phyloP scores from a whole-genome alignment of 2,797 vertebrate genomes.

The Sphaeramia orbicularis region DNA sequence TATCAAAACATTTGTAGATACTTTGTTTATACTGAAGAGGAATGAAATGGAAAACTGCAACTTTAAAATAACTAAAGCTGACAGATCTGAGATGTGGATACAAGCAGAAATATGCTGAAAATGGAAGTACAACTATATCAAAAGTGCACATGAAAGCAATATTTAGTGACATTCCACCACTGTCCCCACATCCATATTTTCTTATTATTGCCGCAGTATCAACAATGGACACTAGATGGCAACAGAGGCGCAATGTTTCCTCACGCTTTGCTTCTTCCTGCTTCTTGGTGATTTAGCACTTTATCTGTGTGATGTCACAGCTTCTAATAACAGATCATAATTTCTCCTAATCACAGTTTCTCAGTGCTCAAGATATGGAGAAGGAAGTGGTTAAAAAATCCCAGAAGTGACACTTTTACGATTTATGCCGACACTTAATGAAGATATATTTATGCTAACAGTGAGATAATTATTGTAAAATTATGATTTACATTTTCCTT shows the following conservation, averaged over 20 bases:
- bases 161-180: too few species aligned
- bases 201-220: slow-evolving; percentile 46
- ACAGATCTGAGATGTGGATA: too few species aligned
- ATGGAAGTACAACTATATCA: too few species aligned
- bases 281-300: slow-evolving; percentile 16
- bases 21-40: too few species aligned
- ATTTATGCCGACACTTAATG: neutral
- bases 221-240: slow-evolving; percentile 51
- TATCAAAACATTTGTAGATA: too few species aligned
- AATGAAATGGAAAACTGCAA: too few species aligned
- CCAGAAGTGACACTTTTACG: slow-evolving; percentile 1
- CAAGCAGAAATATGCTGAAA: too few species aligned
- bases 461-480: neutral
- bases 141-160: too few species aligned
- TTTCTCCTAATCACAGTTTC: neutral
- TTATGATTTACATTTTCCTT: neutral
- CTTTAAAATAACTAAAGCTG: too few species aligned
- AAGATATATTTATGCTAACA: neutral
- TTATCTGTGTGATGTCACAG: neutral
- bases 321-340: slow-evolving; percentile 15
- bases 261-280: neutral
- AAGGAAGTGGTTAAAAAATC: slow-evolving; percentile 1
- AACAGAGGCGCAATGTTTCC: slow-evolving; percentile 35
- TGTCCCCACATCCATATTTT: neutral
- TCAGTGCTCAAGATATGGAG: neutral